Evolutionary conservation across 2,113 vertebrate species (phyloP).

Genomic region (Chionis minor): DNA sequence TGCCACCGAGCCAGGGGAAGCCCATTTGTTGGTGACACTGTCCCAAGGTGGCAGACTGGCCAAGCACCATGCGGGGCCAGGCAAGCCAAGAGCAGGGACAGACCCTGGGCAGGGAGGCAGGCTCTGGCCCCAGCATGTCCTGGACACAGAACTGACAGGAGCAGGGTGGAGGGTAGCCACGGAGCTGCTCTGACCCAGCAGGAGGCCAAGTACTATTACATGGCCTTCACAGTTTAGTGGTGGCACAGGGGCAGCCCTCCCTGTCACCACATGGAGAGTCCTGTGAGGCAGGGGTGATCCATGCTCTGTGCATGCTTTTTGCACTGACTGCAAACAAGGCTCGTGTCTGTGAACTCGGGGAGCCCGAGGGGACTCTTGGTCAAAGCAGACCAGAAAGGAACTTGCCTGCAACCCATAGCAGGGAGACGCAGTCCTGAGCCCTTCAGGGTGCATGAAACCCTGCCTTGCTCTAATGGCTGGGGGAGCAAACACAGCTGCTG

Average conservation of each 20-base stretch:
- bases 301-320: background rate
- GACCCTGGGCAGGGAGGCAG: background rate
- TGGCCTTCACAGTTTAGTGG: background rate
- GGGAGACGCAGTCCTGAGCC: background rate
- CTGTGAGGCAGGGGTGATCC: background rate
- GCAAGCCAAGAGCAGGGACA: background rate
- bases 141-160: background rate
- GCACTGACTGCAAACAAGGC: background rate
- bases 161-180: background rate
- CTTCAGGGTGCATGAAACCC: background rate
- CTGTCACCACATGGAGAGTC: background rate
- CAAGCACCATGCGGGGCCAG: background rate
- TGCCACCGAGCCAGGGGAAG: background rate
- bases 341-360: background rate
- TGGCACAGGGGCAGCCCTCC: background rate
- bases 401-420: background rate
- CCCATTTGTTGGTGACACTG: background rate
- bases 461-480: background rate
- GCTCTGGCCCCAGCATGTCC: background rate
- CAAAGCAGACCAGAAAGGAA: background rate
- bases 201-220: background rate
- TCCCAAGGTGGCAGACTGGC: background rate
- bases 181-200: background rate
- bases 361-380: background rate
- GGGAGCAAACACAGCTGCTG: background rate